A percentile compares a stretch with the other conserved stretches of the same genome.
phyloP scores from a whole-genome alignment of 2,888 invertebrate species.

The Neoitamus cyanurus region DNA sequence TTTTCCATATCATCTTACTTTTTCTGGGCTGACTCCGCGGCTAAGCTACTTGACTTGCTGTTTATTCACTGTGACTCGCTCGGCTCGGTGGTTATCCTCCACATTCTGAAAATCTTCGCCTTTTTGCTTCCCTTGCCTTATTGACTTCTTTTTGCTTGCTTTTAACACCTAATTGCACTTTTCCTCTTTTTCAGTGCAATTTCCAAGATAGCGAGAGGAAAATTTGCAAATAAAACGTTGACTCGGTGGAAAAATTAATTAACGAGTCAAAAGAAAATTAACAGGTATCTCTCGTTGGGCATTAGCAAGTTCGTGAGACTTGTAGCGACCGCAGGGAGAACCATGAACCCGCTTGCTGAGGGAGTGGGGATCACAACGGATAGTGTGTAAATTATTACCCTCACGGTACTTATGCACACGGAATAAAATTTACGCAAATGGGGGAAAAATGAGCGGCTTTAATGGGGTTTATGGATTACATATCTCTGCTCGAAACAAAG shows the following conservation, averaged over 20 bases:
- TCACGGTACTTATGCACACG: background rate
- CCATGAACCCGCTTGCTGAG: background rate
- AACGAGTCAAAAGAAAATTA: background rate
- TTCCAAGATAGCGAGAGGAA: slow-evolving; percentile 2
- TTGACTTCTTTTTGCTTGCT: background rate
- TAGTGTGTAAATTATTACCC: background rate
- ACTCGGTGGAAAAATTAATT: slow-evolving; percentile 8
- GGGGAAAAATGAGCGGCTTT: background rate
- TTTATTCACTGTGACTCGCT: slow-evolving; percentile 19
- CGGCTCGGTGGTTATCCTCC: slow-evolving; percentile 19
- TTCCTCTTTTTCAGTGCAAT: slow-evolving; percentile 21
- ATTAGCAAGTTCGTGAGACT: background rate
- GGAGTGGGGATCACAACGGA: background rate
- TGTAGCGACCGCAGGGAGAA: background rate
- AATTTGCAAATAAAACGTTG: slow-evolving; percentile 15
- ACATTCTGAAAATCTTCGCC: background rate
- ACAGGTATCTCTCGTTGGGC: background rate
- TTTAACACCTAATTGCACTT: slow-evolving; percentile 31
- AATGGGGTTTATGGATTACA: background rate
- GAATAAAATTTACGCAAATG: background rate
- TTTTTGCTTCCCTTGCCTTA: background rate
- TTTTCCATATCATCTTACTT: slow-evolving; percentile 31
- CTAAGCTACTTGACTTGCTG: slow-evolving; percentile 2
- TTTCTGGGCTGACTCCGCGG: background rate
- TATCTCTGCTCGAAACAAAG: background rate